phyloP scores from a whole-genome alignment of 2,113 vertebrate genomes.

The Cinclus mexicanus region DNA sequence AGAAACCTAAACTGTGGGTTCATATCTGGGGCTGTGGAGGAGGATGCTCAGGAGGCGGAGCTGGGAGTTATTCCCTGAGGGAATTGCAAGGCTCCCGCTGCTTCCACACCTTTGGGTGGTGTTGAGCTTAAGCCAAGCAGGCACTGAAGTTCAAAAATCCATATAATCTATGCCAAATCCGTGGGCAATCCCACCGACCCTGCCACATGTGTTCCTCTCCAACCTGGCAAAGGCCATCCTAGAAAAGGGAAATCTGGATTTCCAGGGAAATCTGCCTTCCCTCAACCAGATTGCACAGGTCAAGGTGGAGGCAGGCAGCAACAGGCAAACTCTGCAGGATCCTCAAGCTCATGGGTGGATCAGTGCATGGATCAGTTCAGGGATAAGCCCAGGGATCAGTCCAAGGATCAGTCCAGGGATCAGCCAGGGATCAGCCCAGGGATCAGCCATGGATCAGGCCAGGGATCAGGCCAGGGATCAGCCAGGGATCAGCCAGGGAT shows the following conservation, averaged over 20 bases:
- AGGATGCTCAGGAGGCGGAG: neutral
- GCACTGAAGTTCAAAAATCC: neutral
- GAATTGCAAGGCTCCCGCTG: rapidly evolving
- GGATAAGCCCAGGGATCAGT: neutral
- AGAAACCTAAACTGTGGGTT: neutral
- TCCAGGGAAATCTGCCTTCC: neutral
- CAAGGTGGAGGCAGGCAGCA: neutral
- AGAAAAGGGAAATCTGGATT: neutral
- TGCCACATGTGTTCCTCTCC: rapidly evolving
- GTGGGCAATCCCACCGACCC: neutral
- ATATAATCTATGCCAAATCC: neutral
- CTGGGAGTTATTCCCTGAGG: neutral
- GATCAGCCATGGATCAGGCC: neutral
- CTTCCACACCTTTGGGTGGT: neutral
- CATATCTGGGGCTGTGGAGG: neutral
- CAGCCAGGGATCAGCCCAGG: too few relatives aligned
- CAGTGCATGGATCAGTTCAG: neutral
- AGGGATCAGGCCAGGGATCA: neutral
- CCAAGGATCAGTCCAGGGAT: neutral
- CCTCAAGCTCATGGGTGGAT: neutral
- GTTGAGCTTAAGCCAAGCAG: neutral
- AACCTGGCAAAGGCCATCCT: neutral
- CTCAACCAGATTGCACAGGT: neutral
- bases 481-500: neutral
- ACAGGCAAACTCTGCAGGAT: neutral